Percentiles rank a stretch among this genome's conserved stretches.
Evolutionary conservation across 2,888 invertebrate genomes (phyloP).

Genomic region (Calephelis perditalis): DNA sequence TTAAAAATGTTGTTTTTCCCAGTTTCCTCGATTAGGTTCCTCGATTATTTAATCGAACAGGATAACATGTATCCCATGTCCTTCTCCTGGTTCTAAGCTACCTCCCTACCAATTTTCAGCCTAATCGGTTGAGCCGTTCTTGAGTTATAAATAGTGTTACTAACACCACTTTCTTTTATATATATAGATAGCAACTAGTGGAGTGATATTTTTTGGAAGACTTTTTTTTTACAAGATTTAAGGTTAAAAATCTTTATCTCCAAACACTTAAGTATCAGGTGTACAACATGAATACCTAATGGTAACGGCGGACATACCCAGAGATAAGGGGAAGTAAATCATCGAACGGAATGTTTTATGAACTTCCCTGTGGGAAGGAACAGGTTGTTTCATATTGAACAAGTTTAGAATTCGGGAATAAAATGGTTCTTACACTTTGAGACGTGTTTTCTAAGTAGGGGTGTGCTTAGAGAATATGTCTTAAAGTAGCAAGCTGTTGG

Average conservation of each 20-base stretch:
- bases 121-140: no score
- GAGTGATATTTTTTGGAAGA: neutral
- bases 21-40: no score
- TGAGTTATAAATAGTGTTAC: no score
- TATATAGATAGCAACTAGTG: no score
- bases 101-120: no score
- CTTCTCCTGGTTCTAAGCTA: no score
- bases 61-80: no score
- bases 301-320: slow-evolving; percentile 4
- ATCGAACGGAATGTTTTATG: slow-evolving; percentile 56
- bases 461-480: neutral
- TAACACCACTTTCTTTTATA: no score
- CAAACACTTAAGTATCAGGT: slow-evolving; percentile 66
- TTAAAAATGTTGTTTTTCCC: no score
- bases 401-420: slow-evolving; percentile 37
- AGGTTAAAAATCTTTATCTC: slow-evolving; percentile 28
- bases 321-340: slow-evolving; percentile 68
- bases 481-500: neutral
- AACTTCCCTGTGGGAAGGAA: slow-evolving; percentile 65
- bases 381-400: slow-evolving; percentile 53
- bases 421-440: slow-evolving; percentile 26
- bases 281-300: slow-evolving; percentile 45
- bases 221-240: neutral
- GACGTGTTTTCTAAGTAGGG: slow-evolving; percentile 5
- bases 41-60: no score